Conservation (phyloP, 1,140 invertebrate genomes). For the Heliconius nattereri region DNA sequence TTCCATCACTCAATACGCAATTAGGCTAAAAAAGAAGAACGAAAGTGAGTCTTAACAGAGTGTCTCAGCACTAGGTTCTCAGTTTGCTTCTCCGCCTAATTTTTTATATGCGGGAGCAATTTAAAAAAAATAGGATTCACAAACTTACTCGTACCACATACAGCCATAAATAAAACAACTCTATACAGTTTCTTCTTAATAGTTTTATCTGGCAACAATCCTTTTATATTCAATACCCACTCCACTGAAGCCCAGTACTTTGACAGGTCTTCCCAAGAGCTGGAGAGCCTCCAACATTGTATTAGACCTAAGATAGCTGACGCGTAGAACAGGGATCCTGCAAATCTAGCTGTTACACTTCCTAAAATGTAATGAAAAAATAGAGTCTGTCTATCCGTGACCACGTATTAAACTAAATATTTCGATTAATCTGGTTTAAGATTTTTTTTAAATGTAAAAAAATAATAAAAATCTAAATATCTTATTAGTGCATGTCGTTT, state of each 20-base stretch:
- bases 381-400: too few relatives aligned
- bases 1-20: too few relatives aligned
- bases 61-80: too few relatives aligned
- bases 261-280: conserved; percentile 46
- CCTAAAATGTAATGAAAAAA: conserved; percentile 35
- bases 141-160: conserved; percentile 46
- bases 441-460: too few relatives aligned
- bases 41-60: not conserved
- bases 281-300: conserved; percentile 49
- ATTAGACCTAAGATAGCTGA: conserved; percentile 49
- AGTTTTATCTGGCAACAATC: conserved; percentile 43
- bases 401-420: too few relatives aligned
- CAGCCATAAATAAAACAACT: conserved; percentile 40
- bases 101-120: not conserved
- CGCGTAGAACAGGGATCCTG: conserved; percentile 60
- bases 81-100: not conserved
- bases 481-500: too few relatives aligned
- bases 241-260: conserved; percentile 53
- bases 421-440: too few relatives aligned
- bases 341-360: conserved; percentile 57
- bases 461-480: too few relatives aligned
- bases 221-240: conserved; percentile 41
- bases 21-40: too few relatives aligned
- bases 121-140: conserved; percentile 8
- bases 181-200: conserved; percentile 47